phyloP scores from a whole-genome alignment of 2,113 vertebrate genomes.

The Pteruthius melanotis region DNA sequence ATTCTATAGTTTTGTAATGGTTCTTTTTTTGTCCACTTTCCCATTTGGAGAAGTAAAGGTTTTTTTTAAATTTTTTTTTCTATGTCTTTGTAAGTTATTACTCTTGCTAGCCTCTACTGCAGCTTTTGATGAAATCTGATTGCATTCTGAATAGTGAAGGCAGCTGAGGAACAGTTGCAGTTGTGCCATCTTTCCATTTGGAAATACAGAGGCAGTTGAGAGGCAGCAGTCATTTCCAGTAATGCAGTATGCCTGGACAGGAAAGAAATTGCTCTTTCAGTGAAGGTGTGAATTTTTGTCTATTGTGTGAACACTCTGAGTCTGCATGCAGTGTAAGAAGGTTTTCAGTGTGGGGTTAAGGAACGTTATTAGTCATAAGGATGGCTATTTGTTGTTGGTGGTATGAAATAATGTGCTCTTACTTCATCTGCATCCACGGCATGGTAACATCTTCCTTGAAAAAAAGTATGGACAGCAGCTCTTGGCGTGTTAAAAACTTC shows the following conservation, averaged over 20 bases:
- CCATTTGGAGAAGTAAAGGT: not conserved
- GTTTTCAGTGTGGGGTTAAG: not conserved
- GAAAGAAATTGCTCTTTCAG: not conserved
- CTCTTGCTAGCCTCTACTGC: not conserved
- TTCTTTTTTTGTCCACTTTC: not conserved
- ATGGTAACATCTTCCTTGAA: not conserved
- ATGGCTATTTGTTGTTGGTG: rapidly evolving
- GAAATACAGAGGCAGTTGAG: not conserved
- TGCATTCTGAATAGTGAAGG: not conserved
- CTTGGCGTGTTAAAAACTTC: not conserved
- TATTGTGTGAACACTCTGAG: not conserved
- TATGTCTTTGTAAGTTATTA: not conserved
- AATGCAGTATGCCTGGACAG: not conserved
- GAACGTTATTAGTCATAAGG: not conserved
- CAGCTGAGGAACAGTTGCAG: not conserved
- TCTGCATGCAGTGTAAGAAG: not conserved
- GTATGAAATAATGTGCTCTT: not conserved
- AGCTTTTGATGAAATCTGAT: not conserved
- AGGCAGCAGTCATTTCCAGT: not conserved
- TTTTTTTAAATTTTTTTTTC: not conserved
- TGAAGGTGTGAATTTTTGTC: not conserved
- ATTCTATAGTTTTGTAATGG: not conserved
- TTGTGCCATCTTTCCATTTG: not conserved
- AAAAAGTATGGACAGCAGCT: not conserved
- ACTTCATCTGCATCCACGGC: not conserved